Evolutionary conservation across 2,797 vertebrate species (phyloP).

Genomic region (Anniella stebbinsi): DNA sequence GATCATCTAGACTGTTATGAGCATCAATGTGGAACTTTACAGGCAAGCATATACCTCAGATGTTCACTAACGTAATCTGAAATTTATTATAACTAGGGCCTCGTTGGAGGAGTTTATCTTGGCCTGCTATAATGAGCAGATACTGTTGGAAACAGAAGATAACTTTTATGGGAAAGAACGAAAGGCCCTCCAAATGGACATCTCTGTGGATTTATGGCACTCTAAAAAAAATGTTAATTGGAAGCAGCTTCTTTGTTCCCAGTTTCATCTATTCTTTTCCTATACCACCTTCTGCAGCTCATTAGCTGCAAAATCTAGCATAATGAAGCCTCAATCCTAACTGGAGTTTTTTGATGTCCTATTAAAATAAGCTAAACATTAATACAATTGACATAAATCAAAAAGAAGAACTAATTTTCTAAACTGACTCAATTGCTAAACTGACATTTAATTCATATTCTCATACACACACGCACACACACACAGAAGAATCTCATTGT

Average conservation of each 20-base stretch:
- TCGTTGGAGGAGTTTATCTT: background rate
- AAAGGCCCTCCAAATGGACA: background rate
- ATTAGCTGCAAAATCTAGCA: slow-evolving; percentile 22
- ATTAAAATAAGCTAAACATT: slow-evolving; percentile 36
- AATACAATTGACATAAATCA: background rate
- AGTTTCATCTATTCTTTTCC: background rate
- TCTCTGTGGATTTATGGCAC: background rate
- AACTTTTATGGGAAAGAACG: background rate
- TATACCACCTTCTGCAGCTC: background rate
- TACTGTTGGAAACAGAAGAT: background rate
- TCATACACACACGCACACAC: background rate
- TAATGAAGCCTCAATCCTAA: slow-evolving; percentile 41
- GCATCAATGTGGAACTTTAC: background rate
- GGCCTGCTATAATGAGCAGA: background rate
- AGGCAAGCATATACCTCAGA: background rate
- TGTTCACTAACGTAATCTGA: background rate
- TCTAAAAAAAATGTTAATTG: background rate
- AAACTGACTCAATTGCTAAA: slow-evolving; percentile 46
- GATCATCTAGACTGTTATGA: background rate
- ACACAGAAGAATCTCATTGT: background rate
- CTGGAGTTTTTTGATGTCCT: slow-evolving; percentile 32
- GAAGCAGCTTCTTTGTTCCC: background rate
- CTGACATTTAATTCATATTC: slow-evolving; percentile 51
- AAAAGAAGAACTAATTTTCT: slow-evolving; percentile 29
- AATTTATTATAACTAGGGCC: background rate